These are phyloP conservation scores for Petrolisthes manimaculis DNA, from an alignment of 2,888 invertebrate species.

Conservation along the genomic window DNA sequence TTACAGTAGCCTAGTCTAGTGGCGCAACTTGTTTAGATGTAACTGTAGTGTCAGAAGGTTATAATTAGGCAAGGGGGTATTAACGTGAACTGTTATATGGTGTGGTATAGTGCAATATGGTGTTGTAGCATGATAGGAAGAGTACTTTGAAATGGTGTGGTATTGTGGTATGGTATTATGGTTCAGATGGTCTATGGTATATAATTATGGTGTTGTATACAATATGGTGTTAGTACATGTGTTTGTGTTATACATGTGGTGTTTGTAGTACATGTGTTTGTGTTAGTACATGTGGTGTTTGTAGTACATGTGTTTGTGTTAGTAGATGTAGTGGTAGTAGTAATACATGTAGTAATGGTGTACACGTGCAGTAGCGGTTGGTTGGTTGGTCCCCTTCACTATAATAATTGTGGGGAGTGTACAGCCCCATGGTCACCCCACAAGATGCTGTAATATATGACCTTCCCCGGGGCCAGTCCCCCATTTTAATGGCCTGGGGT, in stretches of 20 bases:
- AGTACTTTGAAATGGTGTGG: too few species aligned
- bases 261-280: background rate
- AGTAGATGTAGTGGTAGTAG: background rate
- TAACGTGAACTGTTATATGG: too few species aligned
- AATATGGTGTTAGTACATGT: background rate
- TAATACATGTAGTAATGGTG: background rate
- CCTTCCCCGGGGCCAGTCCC: conserved; percentile 44
- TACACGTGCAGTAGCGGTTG: conserved; percentile 22
- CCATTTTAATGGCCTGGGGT: conserved; percentile 65
- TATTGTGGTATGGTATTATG: too few species aligned
- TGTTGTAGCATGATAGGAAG: too few species aligned
- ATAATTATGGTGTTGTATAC: too few species aligned
- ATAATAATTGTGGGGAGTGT: background rate
- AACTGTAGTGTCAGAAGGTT: too few species aligned
- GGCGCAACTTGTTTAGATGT: too few species aligned
- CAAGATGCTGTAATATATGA: conserved; percentile 60
- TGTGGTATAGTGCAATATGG: too few species aligned
- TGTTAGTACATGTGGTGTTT: background rate
- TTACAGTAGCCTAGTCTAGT: too few species aligned
- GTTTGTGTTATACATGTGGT: background rate
- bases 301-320: background rate
- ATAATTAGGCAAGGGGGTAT: too few species aligned
- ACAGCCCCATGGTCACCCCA: conserved; percentile 42
- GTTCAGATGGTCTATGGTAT: too few species aligned
- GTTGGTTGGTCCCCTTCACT: conserved; percentile 3